A percentile compares a stretch with the other conserved stretches of the same genome.
Evolutionary conservation across 2,113 vertebrate genomes (phyloP).

Genomic region (Dendrocopos noguchii): DNA sequence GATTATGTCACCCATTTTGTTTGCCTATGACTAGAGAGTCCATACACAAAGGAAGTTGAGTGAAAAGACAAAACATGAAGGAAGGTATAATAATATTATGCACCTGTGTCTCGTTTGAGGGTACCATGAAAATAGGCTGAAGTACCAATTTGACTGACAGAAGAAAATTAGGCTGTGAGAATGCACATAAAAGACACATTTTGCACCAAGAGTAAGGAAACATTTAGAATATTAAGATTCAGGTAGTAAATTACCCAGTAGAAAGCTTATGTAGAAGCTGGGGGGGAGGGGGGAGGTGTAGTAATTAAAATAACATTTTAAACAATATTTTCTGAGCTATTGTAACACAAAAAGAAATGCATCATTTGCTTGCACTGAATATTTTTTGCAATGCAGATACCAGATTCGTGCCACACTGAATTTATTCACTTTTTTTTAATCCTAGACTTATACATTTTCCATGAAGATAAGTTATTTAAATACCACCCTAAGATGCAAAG

Average conservation of each 20-base stretch:
- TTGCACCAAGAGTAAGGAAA: neutral
- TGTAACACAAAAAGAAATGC: neutral
- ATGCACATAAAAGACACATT: neutral
- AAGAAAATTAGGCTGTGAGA: neutral
- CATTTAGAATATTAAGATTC: constrained; percentile 1
- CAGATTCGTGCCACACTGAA: constrained; percentile 62
- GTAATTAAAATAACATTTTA: constrained; percentile 48
- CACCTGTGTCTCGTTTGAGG: neutral
- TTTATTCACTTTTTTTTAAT: constrained; percentile 47
- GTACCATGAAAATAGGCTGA: constrained; percentile 2
- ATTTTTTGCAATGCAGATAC: constrained; percentile 61
- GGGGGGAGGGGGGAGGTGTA: constrained; percentile 28
- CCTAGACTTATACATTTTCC: constrained; percentile 50
- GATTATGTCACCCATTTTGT: too few species aligned
- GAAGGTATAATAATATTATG: neutral
- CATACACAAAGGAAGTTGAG: neutral
- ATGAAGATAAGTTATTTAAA: constrained; percentile 60
- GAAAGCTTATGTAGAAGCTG: constrained; percentile 23
- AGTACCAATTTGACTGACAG: constrained; percentile 24
- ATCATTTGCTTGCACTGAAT: constrained; percentile 43
- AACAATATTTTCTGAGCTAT: neutral
- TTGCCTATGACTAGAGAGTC: neutral
- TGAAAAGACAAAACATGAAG: neutral
- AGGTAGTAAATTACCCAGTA: constrained; percentile 19
- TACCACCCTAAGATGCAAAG: constrained; percentile 27